Evolutionary conservation across 2,888 invertebrate genomes (phyloP).

Genomic region (Therioaphis trifolii): DNA sequence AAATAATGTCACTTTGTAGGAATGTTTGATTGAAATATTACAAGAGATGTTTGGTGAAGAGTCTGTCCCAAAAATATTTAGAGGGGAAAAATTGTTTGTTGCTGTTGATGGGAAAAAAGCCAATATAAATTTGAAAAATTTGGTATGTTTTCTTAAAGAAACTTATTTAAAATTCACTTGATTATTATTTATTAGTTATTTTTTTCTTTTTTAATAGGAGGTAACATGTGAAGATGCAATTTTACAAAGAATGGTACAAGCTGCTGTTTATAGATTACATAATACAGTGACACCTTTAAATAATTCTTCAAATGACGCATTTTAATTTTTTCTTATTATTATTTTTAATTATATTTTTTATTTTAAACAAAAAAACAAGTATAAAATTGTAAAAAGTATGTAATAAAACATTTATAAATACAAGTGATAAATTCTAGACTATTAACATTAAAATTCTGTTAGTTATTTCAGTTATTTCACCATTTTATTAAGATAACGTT

Average conservation of each 20-base stretch:
- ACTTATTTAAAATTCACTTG: not conserved
- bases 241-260: slow-evolving; percentile 85
- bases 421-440: slow-evolving; percentile 2
- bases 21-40: slow-evolving; percentile 88
- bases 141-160: slow-evolving; percentile 71
- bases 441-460: not conserved
- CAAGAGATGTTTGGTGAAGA: slow-evolving; percentile 96
- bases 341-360: slow-evolving; percentile 25
- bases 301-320: slow-evolving; percentile 7
- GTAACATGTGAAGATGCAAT: slow-evolving; percentile 85
- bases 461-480: slow-evolving; percentile 33
- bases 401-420: slow-evolving; percentile 30
- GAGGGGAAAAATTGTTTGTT: slow-evolving; percentile 87
- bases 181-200: not conserved
- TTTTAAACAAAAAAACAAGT: not conserved
- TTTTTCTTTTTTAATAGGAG: slow-evolving; percentile 68
- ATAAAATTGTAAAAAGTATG: not conserved
- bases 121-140: slow-evolving; percentile 82
- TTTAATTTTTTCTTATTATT: not conserved
- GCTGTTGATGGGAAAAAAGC: slow-evolving; percentile 87
- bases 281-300: slow-evolving; percentile 76
- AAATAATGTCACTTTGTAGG: slow-evolving; percentile 71
- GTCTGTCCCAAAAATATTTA: slow-evolving; percentile 92
- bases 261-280: slow-evolving; percentile 86
- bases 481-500: slow-evolving; percentile 48